A percentile compares a stretch with the other conserved stretches of the same genome.
These are phyloP conservation scores for Sarcoramphus papa DNA, from an alignment of 2,797 vertebrate species.

Conservation along the genomic window DNA sequence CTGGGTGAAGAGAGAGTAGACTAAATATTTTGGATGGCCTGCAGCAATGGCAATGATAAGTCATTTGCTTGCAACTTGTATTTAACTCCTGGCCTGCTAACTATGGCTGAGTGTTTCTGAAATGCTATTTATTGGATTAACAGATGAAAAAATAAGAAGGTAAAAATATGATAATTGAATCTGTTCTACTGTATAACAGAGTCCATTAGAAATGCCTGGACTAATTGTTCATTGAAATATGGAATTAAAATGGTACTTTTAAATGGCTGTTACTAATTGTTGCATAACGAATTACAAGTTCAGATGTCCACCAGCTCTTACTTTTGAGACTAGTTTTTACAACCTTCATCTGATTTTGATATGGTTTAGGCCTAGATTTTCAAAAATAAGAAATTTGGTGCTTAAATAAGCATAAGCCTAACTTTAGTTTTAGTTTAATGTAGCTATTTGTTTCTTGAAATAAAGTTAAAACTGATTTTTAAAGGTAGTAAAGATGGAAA, in stretches of 20 bases:
- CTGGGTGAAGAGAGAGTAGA: not conserved
- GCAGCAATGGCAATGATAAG: not conserved
- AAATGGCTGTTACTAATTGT: not conserved
- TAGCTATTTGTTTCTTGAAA: not conserved
- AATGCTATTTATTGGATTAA: not conserved
- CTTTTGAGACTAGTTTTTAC: not conserved
- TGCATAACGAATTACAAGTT: not conserved
- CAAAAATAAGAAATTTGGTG: not conserved
- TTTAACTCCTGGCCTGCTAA: not conserved
- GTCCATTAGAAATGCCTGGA: not conserved
- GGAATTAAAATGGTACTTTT: not conserved
- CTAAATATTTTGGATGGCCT: not conserved
- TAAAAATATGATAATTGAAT: not conserved
- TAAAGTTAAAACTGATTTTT: not conserved
- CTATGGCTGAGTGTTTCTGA: not conserved
- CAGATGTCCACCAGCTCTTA: not conserved
- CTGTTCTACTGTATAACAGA: not conserved
- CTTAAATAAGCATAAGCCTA: not conserved
- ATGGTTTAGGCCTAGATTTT: not conserved
- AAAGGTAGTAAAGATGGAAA: not conserved
- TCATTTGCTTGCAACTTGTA: not conserved
- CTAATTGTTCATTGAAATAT: not conserved
- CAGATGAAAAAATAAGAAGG: not conserved
- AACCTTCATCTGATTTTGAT: not conserved
- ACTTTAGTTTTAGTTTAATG: not conserved